Evolutionary conservation across 2,113 vertebrate genomes (phyloP).

Genomic region (Oncorhynchus keta): DNA sequence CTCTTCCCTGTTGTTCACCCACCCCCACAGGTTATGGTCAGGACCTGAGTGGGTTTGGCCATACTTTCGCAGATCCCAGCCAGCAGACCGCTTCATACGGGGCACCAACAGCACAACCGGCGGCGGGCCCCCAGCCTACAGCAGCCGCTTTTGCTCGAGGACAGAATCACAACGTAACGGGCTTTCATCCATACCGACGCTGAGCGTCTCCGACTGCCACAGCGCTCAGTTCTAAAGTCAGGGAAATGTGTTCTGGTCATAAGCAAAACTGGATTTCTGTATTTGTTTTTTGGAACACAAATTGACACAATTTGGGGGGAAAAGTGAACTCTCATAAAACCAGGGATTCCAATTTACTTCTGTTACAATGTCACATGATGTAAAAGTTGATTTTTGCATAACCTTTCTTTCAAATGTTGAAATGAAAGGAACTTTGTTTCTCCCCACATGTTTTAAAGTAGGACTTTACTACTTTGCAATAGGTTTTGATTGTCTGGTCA

Average conservation of each 20-base stretch:
- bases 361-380: conserved; percentile 69
- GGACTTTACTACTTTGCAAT: conserved; percentile 90
- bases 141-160: conserved; percentile 89
- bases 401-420: conserved; percentile 56
- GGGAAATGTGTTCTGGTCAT: conserved; percentile 79
- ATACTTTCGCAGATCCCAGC: conserved; percentile 93
- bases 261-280: conserved; percentile 70
- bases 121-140: conserved; percentile 82
- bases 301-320: conserved; percentile 53
- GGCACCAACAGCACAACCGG: conserved; percentile 85
- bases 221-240: conserved; percentile 75
- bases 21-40: conserved; percentile 88
- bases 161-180: conserved; percentile 98
- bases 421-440: conserved; percentile 55
- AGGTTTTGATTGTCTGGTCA: conserved; percentile 89
- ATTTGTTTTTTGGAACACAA: conserved; percentile 52
- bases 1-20: neutral
- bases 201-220: conserved; percentile 63
- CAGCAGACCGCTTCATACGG: conserved; percentile 88
- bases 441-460: conserved; percentile 85
- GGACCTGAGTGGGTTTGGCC: conserved; percentile 94
- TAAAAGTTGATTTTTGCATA: conserved; percentile 62
- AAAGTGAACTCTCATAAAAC: conserved; percentile 56
- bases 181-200: conserved; percentile 98
- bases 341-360: conserved; percentile 70